Evolutionary conservation across 2,888 invertebrate genomes (phyloP).

Genomic region (Apamea crenata): DNA sequence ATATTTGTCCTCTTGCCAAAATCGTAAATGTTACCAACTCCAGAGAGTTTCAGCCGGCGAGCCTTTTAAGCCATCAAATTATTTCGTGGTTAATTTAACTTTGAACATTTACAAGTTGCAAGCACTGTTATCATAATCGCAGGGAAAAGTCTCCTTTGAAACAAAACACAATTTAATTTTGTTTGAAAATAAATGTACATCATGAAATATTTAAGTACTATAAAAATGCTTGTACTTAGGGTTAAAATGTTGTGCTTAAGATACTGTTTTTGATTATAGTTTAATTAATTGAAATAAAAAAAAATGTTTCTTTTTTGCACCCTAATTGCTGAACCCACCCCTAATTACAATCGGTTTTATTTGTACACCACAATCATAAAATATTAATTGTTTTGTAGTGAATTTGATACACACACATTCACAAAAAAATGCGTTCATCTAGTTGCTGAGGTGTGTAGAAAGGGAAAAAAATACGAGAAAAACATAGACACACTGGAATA

Average conservation of each 20-base stretch:
- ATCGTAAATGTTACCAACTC: conserved; percentile 6
- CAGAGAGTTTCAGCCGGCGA: background rate
- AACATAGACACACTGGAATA: background rate
- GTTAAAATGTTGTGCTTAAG: background rate
- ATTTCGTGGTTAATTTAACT: conserved; percentile 58
- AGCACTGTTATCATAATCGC: conserved; percentile 36
- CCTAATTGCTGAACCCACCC: background rate
- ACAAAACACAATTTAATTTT: conserved; percentile 39
- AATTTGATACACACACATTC: background rate
- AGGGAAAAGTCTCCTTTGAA: background rate
- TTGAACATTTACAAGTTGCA: conserved; percentile 45
- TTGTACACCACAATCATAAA: background rate
- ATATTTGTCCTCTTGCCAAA: conserved; percentile 23
- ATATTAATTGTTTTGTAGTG: background rate
- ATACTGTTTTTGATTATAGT: background rate
- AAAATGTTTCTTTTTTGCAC: background rate
- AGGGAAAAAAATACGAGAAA: background rate
- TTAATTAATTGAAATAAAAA: too few species aligned
- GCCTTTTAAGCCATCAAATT: conserved; percentile 44
- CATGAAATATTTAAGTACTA: background rate
- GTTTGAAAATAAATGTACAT: conserved; percentile 11
- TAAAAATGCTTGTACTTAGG: background rate
- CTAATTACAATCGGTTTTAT: background rate
- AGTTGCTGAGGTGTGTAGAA: too few species aligned
- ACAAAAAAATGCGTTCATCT: too few species aligned